Evolutionary conservation across 2,888 invertebrate genomes (phyloP).

Genomic region (Pristionchus exspectatus): DNA sequence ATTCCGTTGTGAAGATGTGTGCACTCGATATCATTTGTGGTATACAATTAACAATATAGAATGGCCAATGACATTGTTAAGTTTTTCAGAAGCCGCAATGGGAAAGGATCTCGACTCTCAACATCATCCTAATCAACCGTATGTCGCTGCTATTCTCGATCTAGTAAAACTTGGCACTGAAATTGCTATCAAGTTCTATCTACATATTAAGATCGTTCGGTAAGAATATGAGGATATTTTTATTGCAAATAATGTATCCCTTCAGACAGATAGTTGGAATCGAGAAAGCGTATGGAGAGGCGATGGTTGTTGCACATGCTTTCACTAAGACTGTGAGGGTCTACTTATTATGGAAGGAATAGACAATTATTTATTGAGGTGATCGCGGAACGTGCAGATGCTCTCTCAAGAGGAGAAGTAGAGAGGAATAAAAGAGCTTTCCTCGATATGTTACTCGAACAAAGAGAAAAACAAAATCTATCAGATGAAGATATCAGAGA

Average conservation of each 20-base stretch:
- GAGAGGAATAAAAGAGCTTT: constrained; percentile 47
- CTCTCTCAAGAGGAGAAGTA: constrained; percentile 22
- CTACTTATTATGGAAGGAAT: too few relatives aligned
- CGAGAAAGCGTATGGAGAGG: neutral
- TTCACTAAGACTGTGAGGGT: constrained; percentile 8
- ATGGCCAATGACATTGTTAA: too few relatives aligned
- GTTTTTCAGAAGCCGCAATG: constrained; percentile 2
- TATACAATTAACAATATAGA: neutral
- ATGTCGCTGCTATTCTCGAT: constrained; percentile 22
- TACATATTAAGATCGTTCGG: neutral
- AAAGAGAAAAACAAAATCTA: constrained; percentile 2
- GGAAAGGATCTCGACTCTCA: constrained; percentile 47
- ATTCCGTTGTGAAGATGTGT: constrained; percentile 44
- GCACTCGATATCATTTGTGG: constrained; percentile 47
- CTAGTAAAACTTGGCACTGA: constrained; percentile 35
- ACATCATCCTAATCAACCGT: neutral
- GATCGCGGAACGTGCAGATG: neutral
- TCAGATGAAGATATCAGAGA: constrained; percentile 43
- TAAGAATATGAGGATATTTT: neutral
- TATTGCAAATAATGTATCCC: too few relatives aligned
- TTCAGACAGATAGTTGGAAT: constrained; percentile 26
- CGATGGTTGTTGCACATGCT: neutral
- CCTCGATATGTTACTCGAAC: constrained; percentile 38
- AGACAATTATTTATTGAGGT: neutral
- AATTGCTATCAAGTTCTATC: constrained; percentile 39